phyloP scores from a whole-genome alignment of 2,113 vertebrate species.

The Thryonomys swinderianus region DNA sequence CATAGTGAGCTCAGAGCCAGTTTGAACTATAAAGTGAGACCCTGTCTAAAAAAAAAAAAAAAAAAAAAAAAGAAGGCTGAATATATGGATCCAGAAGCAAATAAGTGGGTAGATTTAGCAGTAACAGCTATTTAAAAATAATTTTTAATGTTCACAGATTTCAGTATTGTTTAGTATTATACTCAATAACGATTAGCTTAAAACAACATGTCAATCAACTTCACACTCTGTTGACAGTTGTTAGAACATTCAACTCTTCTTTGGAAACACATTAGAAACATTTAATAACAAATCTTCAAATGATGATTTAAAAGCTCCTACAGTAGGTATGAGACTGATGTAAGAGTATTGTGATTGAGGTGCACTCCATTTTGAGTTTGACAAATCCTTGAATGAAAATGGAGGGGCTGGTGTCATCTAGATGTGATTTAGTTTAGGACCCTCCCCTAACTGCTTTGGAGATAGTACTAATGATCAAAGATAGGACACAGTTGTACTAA shows the following conservation, averaged over 20 bases:
- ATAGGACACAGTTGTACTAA: not conserved
- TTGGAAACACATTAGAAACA: constrained; percentile 25
- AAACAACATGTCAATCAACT: constrained; percentile 42
- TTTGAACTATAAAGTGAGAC: too few relatives aligned
- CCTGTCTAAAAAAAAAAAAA: constrained; percentile 14
- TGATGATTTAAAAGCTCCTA: constrained; percentile 19
- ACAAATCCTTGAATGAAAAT: not conserved
- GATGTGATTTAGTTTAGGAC: not conserved
- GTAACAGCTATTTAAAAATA: constrained; percentile 1
- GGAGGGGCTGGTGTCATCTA: not conserved
- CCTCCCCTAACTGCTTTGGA: not conserved
- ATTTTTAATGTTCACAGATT: constrained; percentile 14
- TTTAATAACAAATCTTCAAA: constrained; percentile 36
- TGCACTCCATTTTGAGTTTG: not conserved
- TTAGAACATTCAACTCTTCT: constrained; percentile 20
- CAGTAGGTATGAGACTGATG: not conserved
- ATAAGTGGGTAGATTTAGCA: not conserved
- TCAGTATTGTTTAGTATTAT: not conserved
- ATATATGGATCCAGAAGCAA: not conserved
- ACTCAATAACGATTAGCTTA: not conserved
- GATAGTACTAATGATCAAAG: not conserved
- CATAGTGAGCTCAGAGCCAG: too few relatives aligned
- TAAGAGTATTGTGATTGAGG: not conserved
- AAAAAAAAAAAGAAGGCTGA: not conserved
- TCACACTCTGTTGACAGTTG: not conserved